Evolutionary conservation across 2,888 invertebrate species (phyloP).

Genomic region (Arge pagana): DNA sequence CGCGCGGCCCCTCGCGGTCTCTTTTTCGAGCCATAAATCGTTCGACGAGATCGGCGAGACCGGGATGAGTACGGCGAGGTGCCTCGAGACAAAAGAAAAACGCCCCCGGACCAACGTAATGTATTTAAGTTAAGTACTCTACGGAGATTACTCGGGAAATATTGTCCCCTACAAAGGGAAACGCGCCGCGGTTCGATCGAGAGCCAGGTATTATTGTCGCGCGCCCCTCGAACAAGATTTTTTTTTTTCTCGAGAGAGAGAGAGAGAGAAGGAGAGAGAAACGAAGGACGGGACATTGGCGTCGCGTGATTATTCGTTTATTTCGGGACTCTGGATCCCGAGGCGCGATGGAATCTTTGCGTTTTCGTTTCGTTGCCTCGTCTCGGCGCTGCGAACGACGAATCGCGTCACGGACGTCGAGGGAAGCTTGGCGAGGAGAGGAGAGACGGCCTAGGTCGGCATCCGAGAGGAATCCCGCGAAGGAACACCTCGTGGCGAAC

Average conservation of each 20-base stretch:
- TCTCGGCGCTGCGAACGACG: no score
- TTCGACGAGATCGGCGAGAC: slow-evolving; percentile 41
- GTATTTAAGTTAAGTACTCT: slow-evolving; percentile 53
- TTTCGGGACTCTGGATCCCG: no score
- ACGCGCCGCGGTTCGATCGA: slow-evolving; percentile 21
- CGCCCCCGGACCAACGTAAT: slow-evolving; percentile 45
- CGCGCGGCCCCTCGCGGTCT: slow-evolving; percentile 17
- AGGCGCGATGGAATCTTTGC: no score
- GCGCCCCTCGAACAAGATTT: slow-evolving; percentile 2
- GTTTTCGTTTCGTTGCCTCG: no score
- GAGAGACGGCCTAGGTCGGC: no score
- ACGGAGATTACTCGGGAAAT: slow-evolving; percentile 49
- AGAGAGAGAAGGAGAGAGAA: not conserved
- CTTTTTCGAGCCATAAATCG: slow-evolving; percentile 49
- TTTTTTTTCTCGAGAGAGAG: no score
- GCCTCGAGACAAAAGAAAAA: slow-evolving; percentile 52
- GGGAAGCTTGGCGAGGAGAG: no score
- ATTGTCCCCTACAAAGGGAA: slow-evolving; percentile 36
- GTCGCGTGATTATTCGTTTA: no score
- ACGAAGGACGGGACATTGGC: no score
- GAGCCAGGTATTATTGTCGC: slow-evolving; percentile 17
- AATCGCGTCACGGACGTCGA: no score
- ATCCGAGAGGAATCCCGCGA: no score
- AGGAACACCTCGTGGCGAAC: no score
- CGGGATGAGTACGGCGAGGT: slow-evolving; percentile 47